phyloP scores from a whole-genome alignment of 1,140 invertebrate species.

The Limonius californicus region DNA sequence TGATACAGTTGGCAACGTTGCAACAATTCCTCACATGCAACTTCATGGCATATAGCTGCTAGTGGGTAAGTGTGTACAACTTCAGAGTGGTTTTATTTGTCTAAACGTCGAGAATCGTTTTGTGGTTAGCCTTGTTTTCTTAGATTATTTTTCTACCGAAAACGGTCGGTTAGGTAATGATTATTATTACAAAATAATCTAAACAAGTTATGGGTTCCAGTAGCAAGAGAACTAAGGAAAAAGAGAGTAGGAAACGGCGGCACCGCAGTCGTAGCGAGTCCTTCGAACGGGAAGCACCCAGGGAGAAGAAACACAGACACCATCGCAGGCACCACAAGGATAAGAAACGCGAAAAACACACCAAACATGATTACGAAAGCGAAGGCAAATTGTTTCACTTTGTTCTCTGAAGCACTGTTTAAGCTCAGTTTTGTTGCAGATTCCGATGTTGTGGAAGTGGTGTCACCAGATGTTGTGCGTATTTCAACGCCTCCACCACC shows the following conservation, averaged over 20 bases:
- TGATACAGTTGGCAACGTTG: no score
- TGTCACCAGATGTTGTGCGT: conserved; percentile 31
- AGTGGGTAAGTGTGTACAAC: no score
- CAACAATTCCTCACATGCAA: no score
- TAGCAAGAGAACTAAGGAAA: conserved; percentile 54
- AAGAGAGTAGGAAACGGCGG: conserved; percentile 49
- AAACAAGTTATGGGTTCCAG: conserved; percentile 52
- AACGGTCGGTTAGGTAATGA: no score
- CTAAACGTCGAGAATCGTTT: no score
- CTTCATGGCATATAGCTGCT: no score
- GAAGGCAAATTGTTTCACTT: conserved; percentile 57
- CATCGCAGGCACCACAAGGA: conserved; percentile 59
- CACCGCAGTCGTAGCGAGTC: conserved; percentile 52
- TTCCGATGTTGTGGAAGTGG: conserved; percentile 45
- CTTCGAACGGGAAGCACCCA: conserved; percentile 49
- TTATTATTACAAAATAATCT: no score
- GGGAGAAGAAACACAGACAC: conserved; percentile 57
- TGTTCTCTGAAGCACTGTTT: no score
- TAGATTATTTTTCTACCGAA: no score
- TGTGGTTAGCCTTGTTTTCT: no score
- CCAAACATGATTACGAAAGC: conserved; percentile 52
- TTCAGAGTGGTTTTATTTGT: no score
- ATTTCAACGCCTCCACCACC: conserved; percentile 34
- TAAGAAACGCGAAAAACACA: conserved; percentile 51
- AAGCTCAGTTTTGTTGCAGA: conserved; percentile 28